Base-by-base conservation (phyloP, 2,888 invertebrate species). In the Tipula lateralis region DNA sequence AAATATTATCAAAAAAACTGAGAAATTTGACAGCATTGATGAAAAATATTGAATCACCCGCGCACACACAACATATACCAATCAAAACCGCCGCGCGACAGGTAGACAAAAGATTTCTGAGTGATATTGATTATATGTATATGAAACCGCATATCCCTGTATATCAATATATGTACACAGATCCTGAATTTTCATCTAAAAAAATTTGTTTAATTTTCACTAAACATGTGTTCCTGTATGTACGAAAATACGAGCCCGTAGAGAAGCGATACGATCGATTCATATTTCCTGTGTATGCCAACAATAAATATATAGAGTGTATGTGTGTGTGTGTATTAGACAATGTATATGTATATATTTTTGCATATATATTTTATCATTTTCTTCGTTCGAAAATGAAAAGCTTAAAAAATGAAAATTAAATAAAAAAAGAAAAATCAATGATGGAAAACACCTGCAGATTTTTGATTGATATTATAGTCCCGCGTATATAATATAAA, bases 381-480 rank as follows among this genome's bases (percentile, higher is more conserved):
- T 66, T 66, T 24, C 66, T 66, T 66, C 66, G 66, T 4, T 66
- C 24, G 24, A 24, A 66, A 66, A 66, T 66, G 66, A 66, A 66
- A 66, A 66, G 66, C 66, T 24, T 24, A 66, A 66, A 66, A 66
- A 66, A 66, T 24, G 66, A 66, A 66, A 24, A 66, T 66, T 66
- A 66, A 66, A 66, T 66, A 66, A 24, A 66, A 66, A 66, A 66
- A 16, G 1, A 12, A 66, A 66, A 66, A 66, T 66, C 66, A 66
- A 66, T 66, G 66, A 66, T 66, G 24, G 66, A 66, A 66, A 66
- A 66, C 66, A 66, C 66, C 66, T 66, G 66, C 66, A 66, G 66
- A 66, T 66, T 66, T 66, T 66, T 66, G 66, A 66, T 66, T 66
- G 66, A 66, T 66, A 66, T 24, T 24, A 66, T 24, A 66, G 66